Evolutionary conservation across 1,140 invertebrate species (phyloP).

Genomic region (Drosophila neocordata): DNA sequence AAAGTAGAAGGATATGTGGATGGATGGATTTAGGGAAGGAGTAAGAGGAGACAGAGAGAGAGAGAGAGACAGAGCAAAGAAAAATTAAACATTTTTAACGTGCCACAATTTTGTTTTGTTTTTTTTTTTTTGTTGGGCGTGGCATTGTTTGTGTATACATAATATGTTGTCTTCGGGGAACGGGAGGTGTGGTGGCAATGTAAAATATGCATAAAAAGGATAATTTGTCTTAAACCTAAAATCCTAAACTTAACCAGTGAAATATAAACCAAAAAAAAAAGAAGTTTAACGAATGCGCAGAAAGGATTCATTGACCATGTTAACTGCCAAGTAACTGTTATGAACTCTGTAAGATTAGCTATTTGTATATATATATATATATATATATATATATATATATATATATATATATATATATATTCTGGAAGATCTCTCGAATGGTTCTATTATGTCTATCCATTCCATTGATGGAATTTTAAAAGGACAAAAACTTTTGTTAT

Average conservation of each 20-base stretch:
- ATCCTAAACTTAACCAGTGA: neutral
- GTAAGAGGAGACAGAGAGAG: neutral
- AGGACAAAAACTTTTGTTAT: too few relatives aligned
- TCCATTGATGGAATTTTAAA: too few relatives aligned
- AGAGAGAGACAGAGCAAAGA: neutral
- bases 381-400: too few relatives aligned
- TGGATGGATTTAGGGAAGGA: neutral
- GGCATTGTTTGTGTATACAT: neutral
- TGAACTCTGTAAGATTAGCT: too few relatives aligned
- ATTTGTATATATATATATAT: too few relatives aligned
- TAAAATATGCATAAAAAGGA: conserved; percentile 9
- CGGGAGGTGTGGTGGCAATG: neutral
- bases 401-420: too few relatives aligned
- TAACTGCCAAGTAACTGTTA: too few relatives aligned
- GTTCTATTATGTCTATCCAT: too few relatives aligned
- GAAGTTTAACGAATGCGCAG: neutral
- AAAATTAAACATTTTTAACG: conserved; percentile 39
- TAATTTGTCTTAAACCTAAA: conserved; percentile 25
- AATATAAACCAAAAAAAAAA: neutral
- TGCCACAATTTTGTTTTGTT: conserved; percentile 18
- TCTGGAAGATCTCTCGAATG: too few relatives aligned
- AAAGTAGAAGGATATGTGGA: neutral
- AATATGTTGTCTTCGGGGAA: too few relatives aligned
- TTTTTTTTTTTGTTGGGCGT: neutral
- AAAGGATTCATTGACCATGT: too few relatives aligned